Evolutionary conservation across 2,888 invertebrate genomes (phyloP), one percentile per base, ranked within the genome.

Genomic region (Eristalis arbustorum): DNA sequence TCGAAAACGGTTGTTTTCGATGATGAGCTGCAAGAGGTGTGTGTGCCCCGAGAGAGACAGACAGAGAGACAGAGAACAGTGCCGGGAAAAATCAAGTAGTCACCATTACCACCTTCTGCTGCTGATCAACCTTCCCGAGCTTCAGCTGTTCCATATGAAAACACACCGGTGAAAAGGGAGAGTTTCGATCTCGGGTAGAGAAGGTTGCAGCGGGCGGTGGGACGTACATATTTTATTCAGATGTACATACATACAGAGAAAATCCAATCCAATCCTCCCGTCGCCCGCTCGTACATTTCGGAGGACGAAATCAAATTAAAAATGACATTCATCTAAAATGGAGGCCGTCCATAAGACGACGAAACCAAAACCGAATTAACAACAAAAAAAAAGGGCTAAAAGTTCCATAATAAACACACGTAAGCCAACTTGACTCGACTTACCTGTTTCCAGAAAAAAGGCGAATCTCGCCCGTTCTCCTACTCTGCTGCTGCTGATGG

Each of bases 151-250:
- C 68, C 61, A 56, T 67, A 34, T 28, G 34, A 78, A 85, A 85
- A 85, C 68, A 85, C 85, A 3, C 2, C 85, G 85, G 81, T 77
- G 77, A 81, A 85, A 85, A 85, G 85, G 85, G 81, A 85, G 85
- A 85, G 85, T 85, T 76, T 22, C 68, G 40, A 56, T 78, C 64
- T 61, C 34, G 14, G n/a, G n/a, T n/a, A 25, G 75, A 57, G 62
- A 34, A 23, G 61, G 62, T 66, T 40, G 56, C 31, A 31, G 18
- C 18, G 37, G 18, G 63, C 18, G 31, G 31, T 34, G 22, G 2
- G 31, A 4, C 37, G n/a, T 8, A 49, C 49, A 8, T 37, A 37
- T 13, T 37, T 37, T 37, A 37, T 37, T 37, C 13, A 37, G 13
- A 37, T 18, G 18, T 8, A n/a, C 49, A 18, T 49, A 2, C 49